Evolutionary conservation across 1,140 invertebrate species (phyloP).

Genomic region (Penaeus vannamei): DNA sequence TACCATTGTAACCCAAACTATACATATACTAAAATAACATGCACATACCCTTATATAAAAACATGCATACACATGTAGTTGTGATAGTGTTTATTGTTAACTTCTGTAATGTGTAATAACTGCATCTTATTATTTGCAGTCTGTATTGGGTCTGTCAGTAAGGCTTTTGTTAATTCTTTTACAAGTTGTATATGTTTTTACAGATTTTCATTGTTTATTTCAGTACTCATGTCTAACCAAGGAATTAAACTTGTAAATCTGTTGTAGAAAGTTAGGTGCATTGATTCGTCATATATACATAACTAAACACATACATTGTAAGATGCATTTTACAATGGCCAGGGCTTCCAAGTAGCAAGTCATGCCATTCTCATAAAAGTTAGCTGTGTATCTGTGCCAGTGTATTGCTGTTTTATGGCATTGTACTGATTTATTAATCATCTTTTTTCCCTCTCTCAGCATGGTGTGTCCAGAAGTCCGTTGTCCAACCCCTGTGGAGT

Average conservation of each 20-base stretch:
- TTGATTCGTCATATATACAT: too few relatives aligned
- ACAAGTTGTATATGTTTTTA: too few relatives aligned
- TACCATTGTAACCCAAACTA: not conserved
- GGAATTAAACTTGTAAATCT: too few relatives aligned
- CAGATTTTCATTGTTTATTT: too few relatives aligned
- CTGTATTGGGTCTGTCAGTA: slow-evolving; percentile 33
- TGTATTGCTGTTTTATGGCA: not conserved
- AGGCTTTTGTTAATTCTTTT: too few relatives aligned
- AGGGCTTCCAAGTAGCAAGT: too few relatives aligned
- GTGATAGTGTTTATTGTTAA: not conserved
- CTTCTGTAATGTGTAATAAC: not conserved
- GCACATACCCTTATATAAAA: not conserved
- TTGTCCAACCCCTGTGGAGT: slow-evolving; percentile 71
- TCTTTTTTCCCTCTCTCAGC: slow-evolving; percentile 5
- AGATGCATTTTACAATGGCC: too few relatives aligned
- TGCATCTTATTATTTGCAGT: not conserved
- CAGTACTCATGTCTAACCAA: too few relatives aligned
- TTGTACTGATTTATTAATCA: not conserved
- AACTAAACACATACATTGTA: too few relatives aligned
- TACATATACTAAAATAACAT: not conserved
- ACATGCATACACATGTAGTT: not conserved
- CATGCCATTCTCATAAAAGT: too few relatives aligned
- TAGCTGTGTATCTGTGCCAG: not conserved
- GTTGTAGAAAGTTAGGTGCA: too few relatives aligned
- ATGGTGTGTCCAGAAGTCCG: slow-evolving; percentile 61